Conservation (phyloP, 2,113 vertebrate species). For the Stercorarius parasiticus region DNA sequence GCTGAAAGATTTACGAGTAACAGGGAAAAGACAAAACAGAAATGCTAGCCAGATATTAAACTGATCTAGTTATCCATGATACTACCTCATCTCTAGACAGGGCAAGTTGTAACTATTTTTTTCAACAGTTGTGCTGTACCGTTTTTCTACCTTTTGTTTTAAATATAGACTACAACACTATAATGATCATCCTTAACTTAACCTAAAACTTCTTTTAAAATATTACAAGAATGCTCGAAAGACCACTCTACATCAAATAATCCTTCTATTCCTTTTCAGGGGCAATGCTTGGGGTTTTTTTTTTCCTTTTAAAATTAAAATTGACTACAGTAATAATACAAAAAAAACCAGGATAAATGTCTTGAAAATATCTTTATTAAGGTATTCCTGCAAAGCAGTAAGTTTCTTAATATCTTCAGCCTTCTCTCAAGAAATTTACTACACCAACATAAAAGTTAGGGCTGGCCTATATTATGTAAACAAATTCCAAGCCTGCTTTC, state of each 20-base stretch:
- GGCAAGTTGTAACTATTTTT: neutral
- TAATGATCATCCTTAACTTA: neutral
- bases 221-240: neutral
- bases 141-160: constrained; percentile 5
- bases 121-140: neutral
- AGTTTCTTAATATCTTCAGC: neutral
- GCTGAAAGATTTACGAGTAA: constrained; percentile 86
- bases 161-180: neutral
- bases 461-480: constrained; percentile 46
- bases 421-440: constrained; percentile 8
- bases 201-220: neutral
- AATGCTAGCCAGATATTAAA: constrained; percentile 54
- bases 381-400: neutral
- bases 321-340: neutral
- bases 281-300: neutral
- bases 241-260: neutral
- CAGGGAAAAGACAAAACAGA: constrained; percentile 71
- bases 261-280: neutral
- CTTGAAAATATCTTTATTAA: neutral
- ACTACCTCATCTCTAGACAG: neutral
- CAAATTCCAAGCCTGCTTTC: constrained; percentile 74
- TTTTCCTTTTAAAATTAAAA: constrained; percentile 1
- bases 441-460: constrained; percentile 47
- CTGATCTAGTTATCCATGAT: neutral
- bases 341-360: neutral